Conservation (phyloP, 2,113 vertebrate species). For the Cyprinodon variegatus region DNA sequence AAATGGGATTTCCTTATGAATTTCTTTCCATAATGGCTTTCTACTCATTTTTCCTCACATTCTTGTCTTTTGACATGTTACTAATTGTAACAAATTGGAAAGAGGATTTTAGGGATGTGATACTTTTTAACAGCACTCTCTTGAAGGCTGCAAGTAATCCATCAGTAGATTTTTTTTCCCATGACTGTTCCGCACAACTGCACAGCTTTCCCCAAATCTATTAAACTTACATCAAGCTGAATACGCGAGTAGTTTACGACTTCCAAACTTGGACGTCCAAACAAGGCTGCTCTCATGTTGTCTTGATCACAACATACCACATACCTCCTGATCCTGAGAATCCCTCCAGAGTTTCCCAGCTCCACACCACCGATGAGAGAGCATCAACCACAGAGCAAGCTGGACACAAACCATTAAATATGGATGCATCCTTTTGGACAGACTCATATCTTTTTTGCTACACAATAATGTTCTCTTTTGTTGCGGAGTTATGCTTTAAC, state of each 20-base stretch:
- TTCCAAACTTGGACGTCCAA: slow-evolving; percentile 13
- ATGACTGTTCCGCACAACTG: not conserved
- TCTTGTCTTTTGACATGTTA: not conserved
- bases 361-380: slow-evolving; percentile 29
- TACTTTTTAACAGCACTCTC: not conserved
- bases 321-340: slow-evolving; percentile 21
- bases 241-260: slow-evolving; percentile 8
- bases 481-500: not conserved
- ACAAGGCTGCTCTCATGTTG: slow-evolving; percentile 21
- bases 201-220: slow-evolving; percentile 13
- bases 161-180: slow-evolving; percentile 23
- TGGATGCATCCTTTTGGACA: slow-evolving; percentile 64
- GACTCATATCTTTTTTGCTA: slow-evolving; percentile 74
- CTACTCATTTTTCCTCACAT: no score
- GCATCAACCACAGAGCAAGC: slow-evolving; percentile 44
- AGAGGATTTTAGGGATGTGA: not conserved
- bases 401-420: slow-evolving; percentile 71
- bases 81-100: not conserved
- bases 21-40: no score
- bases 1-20: not conserved
- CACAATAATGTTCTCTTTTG: slow-evolving; percentile 53
- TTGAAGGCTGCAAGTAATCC: not conserved
- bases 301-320: slow-evolving; percentile 12
- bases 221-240: slow-evolving; percentile 28
- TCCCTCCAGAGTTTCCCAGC: slow-evolving; percentile 17